Conservation (phyloP, 2,113 vertebrate genomes). For the Melanerpes aurifrons region DNA sequence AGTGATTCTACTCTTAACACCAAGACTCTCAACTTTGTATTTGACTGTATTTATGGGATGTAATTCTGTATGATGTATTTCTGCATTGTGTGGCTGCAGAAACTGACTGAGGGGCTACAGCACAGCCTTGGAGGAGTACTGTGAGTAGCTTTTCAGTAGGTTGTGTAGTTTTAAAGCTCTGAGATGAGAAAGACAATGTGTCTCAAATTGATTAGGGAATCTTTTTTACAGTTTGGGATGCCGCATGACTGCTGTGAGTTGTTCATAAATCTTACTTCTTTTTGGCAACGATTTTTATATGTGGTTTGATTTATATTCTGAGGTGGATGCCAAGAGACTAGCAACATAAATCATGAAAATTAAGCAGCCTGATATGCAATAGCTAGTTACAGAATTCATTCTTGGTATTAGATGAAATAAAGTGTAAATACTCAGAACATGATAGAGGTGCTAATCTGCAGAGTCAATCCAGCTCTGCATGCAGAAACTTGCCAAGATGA, state of each 20-base stretch:
- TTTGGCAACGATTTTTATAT: constrained; percentile 57
- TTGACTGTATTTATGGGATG: background rate
- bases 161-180: constrained; percentile 26
- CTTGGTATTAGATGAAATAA: constrained; percentile 59
- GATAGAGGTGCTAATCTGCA: constrained; percentile 1
- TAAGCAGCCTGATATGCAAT: constrained; percentile 41
- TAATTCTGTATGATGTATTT: background rate
- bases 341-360: constrained; percentile 63
- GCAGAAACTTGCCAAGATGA: background rate
- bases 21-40: background rate
- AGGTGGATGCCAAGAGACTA: constrained; percentile 35
- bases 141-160: constrained; percentile 23
- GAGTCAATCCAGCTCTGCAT: constrained; percentile 19
- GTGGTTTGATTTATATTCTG: constrained; percentile 52
- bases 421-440: constrained; percentile 29
- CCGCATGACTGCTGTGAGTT: constrained; percentile 31
- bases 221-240: constrained; percentile 52
- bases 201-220: constrained; percentile 51
- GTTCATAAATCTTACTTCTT: constrained; percentile 56
- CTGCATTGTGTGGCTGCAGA: background rate
- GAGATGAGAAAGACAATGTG: constrained; percentile 31
- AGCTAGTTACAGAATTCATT: constrained; percentile 56
- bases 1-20: background rate
- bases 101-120: background rate
- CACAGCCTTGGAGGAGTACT: background rate